phyloP scores from a whole-genome alignment of 2,888 invertebrate genomes.

The Himalopsyche tibetana region DNA sequence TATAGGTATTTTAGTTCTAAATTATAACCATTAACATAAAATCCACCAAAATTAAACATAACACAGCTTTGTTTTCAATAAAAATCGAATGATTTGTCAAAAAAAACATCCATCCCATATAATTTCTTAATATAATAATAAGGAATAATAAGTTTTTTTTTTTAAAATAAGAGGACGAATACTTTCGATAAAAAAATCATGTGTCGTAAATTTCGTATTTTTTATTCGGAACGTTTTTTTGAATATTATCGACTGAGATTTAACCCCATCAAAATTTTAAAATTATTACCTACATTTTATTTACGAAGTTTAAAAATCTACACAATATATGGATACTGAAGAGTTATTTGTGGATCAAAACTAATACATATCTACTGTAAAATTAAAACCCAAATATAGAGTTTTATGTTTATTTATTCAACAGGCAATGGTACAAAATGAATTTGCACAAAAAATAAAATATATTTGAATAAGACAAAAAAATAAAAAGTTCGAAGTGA shows the following conservation, averaged over 20 bases:
- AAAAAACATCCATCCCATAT: background rate
- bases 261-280: slow-evolving; percentile 1
- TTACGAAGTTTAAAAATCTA: background rate
- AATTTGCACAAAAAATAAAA: too few species aligned
- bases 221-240: slow-evolving; percentile 18
- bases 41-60: background rate
- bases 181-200: background rate
- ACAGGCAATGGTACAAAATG: too few species aligned
- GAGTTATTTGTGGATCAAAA: background rate
- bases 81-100: background rate
- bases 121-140: slow-evolving; percentile 11
- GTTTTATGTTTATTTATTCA: too few species aligned
- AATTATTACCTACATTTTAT: background rate
- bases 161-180: background rate
- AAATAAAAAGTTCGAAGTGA: background rate
- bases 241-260: slow-evolving; percentile 21
- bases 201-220: background rate
- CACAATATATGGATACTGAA: slow-evolving; percentile 13
- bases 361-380: too few species aligned
- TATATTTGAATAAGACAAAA: too few species aligned
- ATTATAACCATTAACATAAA: background rate
- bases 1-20: background rate
- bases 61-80: slow-evolving; percentile 10
- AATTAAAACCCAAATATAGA: too few species aligned
- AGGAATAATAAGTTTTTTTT: background rate